A percentile compares a stretch with the other conserved stretches of the same genome.
These are phyloP conservation scores for Mellilla xanthometata DNA, from an alignment of 2,888 invertebrate species.

Conservation along the genomic window DNA sequence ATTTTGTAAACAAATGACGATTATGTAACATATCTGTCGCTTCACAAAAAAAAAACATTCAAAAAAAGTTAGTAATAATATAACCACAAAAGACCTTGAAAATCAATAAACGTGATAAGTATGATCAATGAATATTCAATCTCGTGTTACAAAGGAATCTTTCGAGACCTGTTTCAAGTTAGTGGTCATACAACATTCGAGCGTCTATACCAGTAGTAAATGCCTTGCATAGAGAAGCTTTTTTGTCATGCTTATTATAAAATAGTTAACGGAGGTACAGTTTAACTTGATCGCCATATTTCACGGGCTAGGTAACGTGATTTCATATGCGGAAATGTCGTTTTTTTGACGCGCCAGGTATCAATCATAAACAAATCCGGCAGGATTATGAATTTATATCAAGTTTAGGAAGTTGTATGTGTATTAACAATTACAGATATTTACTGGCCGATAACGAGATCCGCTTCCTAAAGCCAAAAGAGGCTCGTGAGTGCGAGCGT, in stretches of 20 bases:
- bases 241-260: constrained; percentile 13
- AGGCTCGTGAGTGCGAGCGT: constrained; percentile 28
- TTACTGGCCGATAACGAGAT: constrained; percentile 61
- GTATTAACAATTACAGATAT: constrained; percentile 54
- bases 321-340: constrained; percentile 70
- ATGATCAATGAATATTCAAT: constrained; percentile 12
- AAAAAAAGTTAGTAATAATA: constrained; percentile 4
- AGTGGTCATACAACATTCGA: constrained; percentile 10
- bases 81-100: constrained; percentile 4
- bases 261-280: constrained; percentile 32
- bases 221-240: constrained; percentile 5
- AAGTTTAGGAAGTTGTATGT: constrained; percentile 71
- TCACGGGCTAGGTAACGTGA: constrained; percentile 50
- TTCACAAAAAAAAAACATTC: not conserved
- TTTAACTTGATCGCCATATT: constrained; percentile 31
- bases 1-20: no score
- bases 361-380: constrained; percentile 72
- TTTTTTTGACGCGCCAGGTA: constrained; percentile 48
- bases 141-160: constrained; percentile 11
- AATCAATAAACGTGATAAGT: constrained; percentile 7
- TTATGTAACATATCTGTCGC: not conserved
- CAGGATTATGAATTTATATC: constrained; percentile 54
- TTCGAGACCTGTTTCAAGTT: constrained; percentile 6
- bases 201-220: not conserved
- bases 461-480: constrained; percentile 66